A percentile compares a stretch with the other conserved stretches of the same genome.
phyloP scores from a whole-genome alignment of 2,888 invertebrate species.

The Brachycybe producta region DNA sequence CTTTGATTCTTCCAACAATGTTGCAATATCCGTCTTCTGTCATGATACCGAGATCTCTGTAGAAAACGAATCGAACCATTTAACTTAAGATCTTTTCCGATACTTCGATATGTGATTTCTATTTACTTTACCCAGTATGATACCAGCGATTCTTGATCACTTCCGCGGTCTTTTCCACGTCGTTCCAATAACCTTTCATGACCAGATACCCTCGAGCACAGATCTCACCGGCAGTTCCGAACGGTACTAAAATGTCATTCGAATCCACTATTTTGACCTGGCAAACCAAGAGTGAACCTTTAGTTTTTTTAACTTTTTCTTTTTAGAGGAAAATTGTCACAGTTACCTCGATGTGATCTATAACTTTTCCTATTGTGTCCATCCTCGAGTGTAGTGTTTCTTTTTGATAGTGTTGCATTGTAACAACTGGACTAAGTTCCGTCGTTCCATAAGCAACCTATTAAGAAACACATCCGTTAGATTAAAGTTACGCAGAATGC shows the following conservation, averaged over 20 bases:
- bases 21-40: conserved; percentile 48
- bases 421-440: background rate
- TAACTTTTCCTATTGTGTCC: conserved; percentile 5
- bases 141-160: conserved; percentile 53
- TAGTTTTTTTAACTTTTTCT: too few relatives aligned
- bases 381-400: background rate
- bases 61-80: background rate
- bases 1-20: conserved; percentile 60
- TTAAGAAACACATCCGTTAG: background rate
- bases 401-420: background rate
- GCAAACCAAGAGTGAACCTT: too few relatives aligned
- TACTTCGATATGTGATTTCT: background rate
- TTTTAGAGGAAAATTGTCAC: too few relatives aligned
- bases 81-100: background rate
- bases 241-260: conserved; percentile 44
- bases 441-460: conserved; percentile 6
- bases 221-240: conserved; percentile 61
- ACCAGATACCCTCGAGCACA: conserved; percentile 55
- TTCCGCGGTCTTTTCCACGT: conserved; percentile 57
- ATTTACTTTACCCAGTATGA: conserved; percentile 5
- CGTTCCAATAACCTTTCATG: conserved; percentile 73
- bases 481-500: background rate
- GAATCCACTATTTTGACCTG: conserved; percentile 9
- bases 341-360: background rate
- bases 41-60: conserved; percentile 14